These are phyloP conservation scores for Ramazzottius varieornatus DNA, from an alignment of 2,888 invertebrate genomes.

Conservation along the genomic window DNA sequence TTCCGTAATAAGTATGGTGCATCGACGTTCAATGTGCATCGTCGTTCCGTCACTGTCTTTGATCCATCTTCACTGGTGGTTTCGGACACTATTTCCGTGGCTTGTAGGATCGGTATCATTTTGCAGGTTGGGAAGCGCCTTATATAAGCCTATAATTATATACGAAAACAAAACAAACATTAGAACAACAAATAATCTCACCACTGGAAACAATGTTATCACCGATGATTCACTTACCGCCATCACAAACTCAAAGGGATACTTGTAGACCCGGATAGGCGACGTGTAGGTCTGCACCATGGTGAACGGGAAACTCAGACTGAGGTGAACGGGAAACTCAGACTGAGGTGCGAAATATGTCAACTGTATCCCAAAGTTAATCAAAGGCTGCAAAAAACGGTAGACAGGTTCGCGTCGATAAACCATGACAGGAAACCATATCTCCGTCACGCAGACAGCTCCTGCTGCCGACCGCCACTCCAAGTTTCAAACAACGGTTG, in stretches of 20 bases:
- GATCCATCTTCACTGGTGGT: constrained; percentile 48
- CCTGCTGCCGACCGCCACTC: too few relatives aligned
- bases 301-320: background rate
- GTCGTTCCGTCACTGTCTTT: constrained; percentile 46
- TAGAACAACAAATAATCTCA: background rate
- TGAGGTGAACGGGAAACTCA: too few relatives aligned
- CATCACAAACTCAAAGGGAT: constrained; percentile 84
- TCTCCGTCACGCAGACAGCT: too few relatives aligned
- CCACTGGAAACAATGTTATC: background rate
- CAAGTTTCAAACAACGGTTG: too few relatives aligned
- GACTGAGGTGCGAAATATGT: too few relatives aligned
- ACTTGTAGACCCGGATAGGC: constrained; percentile 75
- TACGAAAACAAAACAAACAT: constrained; percentile 1
- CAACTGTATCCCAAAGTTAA: too few relatives aligned
- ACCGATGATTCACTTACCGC: constrained; percentile 64
- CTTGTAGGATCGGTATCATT: constrained; percentile 74
- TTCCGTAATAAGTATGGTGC: constrained; percentile 80
- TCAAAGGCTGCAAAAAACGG: too few relatives aligned
- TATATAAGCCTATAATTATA: constrained; percentile 51
- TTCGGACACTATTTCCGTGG: constrained; percentile 52
- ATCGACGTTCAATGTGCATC: constrained; percentile 67
- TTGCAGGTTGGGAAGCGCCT: constrained; percentile 70
- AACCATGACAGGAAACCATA: too few relatives aligned
- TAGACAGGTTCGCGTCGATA: too few relatives aligned
- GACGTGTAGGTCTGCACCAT: constrained; percentile 92